Percentiles rank a stretch among this genome's conserved stretches.
Conservation (phyloP, 2,797 vertebrate genomes). For the Hypotaenidia philippensis region DNA sequence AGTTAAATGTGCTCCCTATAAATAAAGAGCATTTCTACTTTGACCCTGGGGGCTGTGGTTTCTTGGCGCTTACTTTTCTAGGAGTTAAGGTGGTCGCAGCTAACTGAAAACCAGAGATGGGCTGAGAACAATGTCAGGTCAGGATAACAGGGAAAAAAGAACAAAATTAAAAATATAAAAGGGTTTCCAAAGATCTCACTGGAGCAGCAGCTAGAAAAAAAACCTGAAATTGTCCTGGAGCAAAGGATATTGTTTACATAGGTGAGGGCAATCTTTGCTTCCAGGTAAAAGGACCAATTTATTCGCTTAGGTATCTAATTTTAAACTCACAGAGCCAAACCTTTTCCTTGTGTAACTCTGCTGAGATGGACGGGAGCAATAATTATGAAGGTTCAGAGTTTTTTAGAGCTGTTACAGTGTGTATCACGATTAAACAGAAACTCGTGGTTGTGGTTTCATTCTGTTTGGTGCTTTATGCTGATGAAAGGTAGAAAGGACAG, state of each 20-base stretch:
- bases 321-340: neutral
- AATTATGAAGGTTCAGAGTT: neutral
- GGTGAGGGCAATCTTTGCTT: neutral
- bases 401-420: neutral
- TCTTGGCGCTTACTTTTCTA: conserved; percentile 39
- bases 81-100: conserved; percentile 46
- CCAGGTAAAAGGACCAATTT: conserved; percentile 3
- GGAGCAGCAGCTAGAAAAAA: neutral
- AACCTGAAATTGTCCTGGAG: neutral
- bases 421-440: neutral
- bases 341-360: neutral
- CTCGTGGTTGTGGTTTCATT: neutral
- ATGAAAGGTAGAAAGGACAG: neutral
- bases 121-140: neutral
- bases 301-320: neutral
- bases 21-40: conserved; percentile 44
- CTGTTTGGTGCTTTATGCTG: neutral
- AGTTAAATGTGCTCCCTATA: conserved; percentile 66
- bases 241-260: conserved; percentile 3
- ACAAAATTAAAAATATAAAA: neutral
- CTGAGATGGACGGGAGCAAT: neutral
- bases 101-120: conserved; percentile 1
- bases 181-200: neutral
- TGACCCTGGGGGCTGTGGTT: conserved; percentile 48
- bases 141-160: neutral